Percentiles rank a stretch among this genome's conserved stretches.
These are phyloP conservation scores for Paralichthys olivaceus DNA, from an alignment of 2,113 vertebrate genomes.

Conservation along the genomic window DNA sequence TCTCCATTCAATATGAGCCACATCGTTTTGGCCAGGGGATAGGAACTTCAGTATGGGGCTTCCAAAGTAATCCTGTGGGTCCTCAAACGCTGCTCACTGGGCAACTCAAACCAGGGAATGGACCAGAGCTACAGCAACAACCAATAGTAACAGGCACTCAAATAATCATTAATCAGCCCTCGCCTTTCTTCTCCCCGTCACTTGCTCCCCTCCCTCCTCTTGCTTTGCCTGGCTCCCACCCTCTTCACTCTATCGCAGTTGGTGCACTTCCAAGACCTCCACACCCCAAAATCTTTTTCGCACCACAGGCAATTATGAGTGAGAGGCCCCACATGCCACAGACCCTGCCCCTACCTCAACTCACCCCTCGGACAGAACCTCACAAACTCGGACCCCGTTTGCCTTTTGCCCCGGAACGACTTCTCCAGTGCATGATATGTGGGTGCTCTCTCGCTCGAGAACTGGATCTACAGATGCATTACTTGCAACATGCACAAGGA, in stretches of 20 bases:
- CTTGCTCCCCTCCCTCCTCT: constrained; percentile 77
- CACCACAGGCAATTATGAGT: constrained; percentile 75
- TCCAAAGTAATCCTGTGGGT: constrained; percentile 73
- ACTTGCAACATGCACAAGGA: constrained; percentile 85
- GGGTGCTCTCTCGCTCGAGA: constrained; percentile 81
- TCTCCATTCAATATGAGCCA: constrained; percentile 73
- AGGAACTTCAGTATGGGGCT: constrained; percentile 76
- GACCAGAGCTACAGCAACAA: constrained; percentile 72
- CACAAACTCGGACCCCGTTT: constrained; percentile 75
- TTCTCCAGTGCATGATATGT: constrained; percentile 85
- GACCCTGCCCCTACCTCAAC: constrained; percentile 76
- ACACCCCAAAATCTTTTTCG: constrained; percentile 80
- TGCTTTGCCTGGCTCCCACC: constrained; percentile 72
- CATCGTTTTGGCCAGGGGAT: constrained; percentile 71
- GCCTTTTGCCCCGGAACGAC: constrained; percentile 78
- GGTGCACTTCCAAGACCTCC: constrained; percentile 71
- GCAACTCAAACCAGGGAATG: constrained; percentile 72
- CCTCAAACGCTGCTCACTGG: constrained; percentile 74
- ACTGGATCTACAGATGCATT: constrained; percentile 85
- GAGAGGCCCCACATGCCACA: constrained; percentile 75
- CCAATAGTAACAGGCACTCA: constrained; percentile 75
- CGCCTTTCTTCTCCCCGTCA: constrained; percentile 77
- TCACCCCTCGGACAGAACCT: constrained; percentile 68
- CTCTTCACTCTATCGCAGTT: constrained; percentile 78
- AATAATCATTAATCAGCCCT: constrained; percentile 78